phyloP scores from a whole-genome alignment of 2,797 vertebrate genomes.

The Myripristis murdjan region DNA sequence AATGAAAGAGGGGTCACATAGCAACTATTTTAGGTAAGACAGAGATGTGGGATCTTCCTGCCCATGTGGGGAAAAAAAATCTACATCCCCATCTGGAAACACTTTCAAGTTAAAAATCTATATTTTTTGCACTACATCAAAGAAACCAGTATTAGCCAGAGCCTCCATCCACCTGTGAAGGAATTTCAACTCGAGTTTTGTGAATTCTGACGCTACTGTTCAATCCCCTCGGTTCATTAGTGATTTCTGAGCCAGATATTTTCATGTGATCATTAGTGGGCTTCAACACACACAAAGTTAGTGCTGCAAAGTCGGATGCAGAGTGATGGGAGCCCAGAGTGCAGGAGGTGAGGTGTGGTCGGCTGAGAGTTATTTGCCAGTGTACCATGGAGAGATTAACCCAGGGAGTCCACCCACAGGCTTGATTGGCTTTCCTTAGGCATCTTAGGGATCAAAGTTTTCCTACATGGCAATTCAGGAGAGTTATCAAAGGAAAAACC shows the following conservation, averaged over 20 bases:
- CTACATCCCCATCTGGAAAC: background rate
- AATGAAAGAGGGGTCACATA: background rate
- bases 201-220: background rate
- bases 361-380: background rate
- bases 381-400: too few species aligned
- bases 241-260: background rate
- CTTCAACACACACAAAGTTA: background rate
- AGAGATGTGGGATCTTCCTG: too few species aligned
- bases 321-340: too few species aligned
- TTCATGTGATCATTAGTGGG: background rate
- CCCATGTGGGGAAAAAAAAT: background rate
- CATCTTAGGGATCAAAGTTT: background rate
- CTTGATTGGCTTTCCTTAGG: background rate
- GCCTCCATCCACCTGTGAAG: background rate
- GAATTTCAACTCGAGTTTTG: background rate
- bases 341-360: background rate
- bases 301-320: background rate
- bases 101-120: background rate
- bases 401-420: background rate
- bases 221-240: background rate
- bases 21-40: conserved; percentile 2
- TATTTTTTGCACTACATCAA: background rate
- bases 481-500: too few species aligned
- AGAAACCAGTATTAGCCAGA: background rate
- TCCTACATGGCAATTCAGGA: background rate